Evolutionary conservation across 2,113 vertebrate species (phyloP), one percentile per base, ranked within the genome.

Genomic region (Corythoichthys haematopterus): DNA sequence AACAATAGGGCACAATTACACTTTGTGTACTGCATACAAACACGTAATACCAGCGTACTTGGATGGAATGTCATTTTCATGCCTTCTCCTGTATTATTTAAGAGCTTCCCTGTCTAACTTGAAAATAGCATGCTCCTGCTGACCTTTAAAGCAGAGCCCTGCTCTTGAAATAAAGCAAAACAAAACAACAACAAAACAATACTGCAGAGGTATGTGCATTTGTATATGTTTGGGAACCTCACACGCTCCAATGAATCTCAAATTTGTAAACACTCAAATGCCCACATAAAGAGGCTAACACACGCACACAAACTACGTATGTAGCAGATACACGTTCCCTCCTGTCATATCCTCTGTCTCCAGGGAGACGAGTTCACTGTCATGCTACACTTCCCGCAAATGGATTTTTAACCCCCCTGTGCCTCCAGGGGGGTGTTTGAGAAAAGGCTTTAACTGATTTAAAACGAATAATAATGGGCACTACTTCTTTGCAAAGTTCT

Each of bases 341-440:
- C 60, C 81, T 83, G 78, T 84, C 84, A 76, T 79, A 83, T 88
- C 72, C 75, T 76, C 78, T 84, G 90, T 92, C 91, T 92, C 91
- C 89, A 88, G 87, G 88, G 91, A 91, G 87, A 91, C 88, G 71
- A 78, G 82, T 81, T 89, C 71, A 72, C 87, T 90, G 89, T 91
- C 89, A 92, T 90, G 91, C 81, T 92, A 92, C 88, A 89, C 89
- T 92, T 91, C 82, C 88, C 87, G 81, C 92, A 91, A 93, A 93
- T 92, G 87, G 89, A 91, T 91, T 92, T 90, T 91, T 89, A 90
- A 89, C 90, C 60, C 88, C 88, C 76, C 33, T 57, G 65, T 53
- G 68, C 78, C 84, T 91, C 89, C 90, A 80, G 83, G 81, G 84
- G 87, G 80, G 87, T 90, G 87, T 92, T 91, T 91, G 86, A 88